Base-by-base conservation (phyloP, 2,113 vertebrate genomes). In the Anas platyrhynchos region DNA sequence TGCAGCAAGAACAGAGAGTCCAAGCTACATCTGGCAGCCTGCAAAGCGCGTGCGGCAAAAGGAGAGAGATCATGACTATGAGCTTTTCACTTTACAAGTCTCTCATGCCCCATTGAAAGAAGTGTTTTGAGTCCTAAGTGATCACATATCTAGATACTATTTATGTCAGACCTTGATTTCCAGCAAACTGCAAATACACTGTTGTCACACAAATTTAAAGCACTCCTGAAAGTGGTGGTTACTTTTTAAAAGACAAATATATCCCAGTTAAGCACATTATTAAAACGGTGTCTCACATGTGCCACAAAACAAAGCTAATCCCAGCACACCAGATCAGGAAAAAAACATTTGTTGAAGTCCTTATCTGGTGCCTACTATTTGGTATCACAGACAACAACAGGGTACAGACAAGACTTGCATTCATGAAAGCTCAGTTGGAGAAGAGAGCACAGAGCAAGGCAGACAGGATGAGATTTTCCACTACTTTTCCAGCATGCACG, bases 361-460 rank as follows among this genome's bases (percentile, higher is more conserved):
- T 75, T 16, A 29, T 7, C 29, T 41, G 69, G 22, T 44, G 46
- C 23, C 43, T 29, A 5, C 31, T 55, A 16, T 6, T 6, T 6
- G 46, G 77, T 18, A 44, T 74, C 79, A 31, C 0, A 2, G 38
- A 55, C 9, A 46, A 17, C 3, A 7, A 11, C 5, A 23, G 23
- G 48, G 15, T 63, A 43, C 20, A 66, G 50, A 26, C 3, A 14
- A 43, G 55, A 63, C n/a, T 9, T 2, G 9, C 16, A 13, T 3
- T 61, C 3, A 4, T 0, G 2, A 44, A 31, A 20, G 2, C 16
- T 29, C 34, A 34, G 0, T 0, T 0, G 0, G 44, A 77, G 66
- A 32, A 63, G 44, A 21, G 11, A 59, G 38, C 23, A 66, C 59
- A 23, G 11, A 59, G 34, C 23, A 66, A 63, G 18, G 67, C 20